Conservation (phyloP, 64 coral and sea anemone species). For the Catalaphyllia jardinei region DNA sequence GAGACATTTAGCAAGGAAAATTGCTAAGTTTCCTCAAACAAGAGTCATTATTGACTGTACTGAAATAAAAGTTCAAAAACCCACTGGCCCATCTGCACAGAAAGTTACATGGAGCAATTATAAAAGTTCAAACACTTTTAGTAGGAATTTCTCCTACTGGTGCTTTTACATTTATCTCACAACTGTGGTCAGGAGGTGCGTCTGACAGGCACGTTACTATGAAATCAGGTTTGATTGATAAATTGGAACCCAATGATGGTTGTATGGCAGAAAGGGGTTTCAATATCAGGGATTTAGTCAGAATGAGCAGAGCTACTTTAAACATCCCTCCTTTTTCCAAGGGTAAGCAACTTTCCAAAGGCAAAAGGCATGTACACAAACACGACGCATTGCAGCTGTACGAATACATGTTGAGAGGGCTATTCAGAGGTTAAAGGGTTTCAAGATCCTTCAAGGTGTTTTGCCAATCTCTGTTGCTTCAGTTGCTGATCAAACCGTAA, state of each 20-base stretch:
- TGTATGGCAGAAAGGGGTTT: background rate
- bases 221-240: slow-evolving; percentile 15
- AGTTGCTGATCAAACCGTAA: slow-evolving; percentile 50
- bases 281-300: slow-evolving; percentile 6
- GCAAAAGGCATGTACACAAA: slow-evolving; percentile 56
- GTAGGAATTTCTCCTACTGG: slow-evolving; percentile 41
- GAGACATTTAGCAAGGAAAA: slow-evolving; percentile 11
- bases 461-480: slow-evolving; percentile 47
- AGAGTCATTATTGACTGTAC: slow-evolving; percentile 48
- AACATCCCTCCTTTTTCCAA: slow-evolving; percentile 62
- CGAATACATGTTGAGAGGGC: slow-evolving; percentile 50
- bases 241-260: background rate
- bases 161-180: slow-evolving; percentile 44
- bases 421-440: slow-evolving; percentile 41
- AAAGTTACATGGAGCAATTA: slow-evolving; percentile 63
- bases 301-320: slow-evolving; percentile 22
- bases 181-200: slow-evolving; percentile 30
- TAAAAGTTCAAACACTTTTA: slow-evolving; percentile 42
- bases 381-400: slow-evolving; percentile 49
- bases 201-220: slow-evolving; percentile 27
- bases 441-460: too few species aligned
- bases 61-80: slow-evolving; percentile 44
- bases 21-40: slow-evolving; percentile 46
- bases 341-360: slow-evolving; percentile 27
- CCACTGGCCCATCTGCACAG: slow-evolving; percentile 10